Conservation (phyloP, 1,140 invertebrate genomes). For the Globodera ellingtonae region DNA sequence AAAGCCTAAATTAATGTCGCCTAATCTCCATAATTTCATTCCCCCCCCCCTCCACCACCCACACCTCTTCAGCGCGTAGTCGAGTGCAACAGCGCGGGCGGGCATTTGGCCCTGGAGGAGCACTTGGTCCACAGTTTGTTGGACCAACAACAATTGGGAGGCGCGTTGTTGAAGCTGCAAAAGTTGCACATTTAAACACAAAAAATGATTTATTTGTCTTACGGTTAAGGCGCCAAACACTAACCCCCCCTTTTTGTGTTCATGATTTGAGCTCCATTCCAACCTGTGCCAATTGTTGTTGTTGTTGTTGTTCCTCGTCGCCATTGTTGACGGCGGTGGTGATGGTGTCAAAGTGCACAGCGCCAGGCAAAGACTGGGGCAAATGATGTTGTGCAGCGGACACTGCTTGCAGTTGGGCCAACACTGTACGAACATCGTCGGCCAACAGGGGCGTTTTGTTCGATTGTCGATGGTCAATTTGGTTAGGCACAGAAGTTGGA, state of each 20-base stretch:
- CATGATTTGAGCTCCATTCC: background rate
- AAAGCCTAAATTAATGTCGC: no score
- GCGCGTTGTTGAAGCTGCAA: background rate
- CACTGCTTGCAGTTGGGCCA: background rate
- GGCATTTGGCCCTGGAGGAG: background rate
- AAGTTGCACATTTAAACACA: no score
- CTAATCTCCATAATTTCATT: no score
- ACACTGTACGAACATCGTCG: background rate
- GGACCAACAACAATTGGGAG: background rate
- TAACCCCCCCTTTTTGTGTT: no score
- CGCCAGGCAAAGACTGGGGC: background rate
- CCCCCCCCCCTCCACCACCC: no score
- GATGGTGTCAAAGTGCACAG: background rate
- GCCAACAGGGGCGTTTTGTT: background rate
- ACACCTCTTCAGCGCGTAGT: constrained; percentile 17
- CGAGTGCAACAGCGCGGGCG: background rate
- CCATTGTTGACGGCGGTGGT: no score
- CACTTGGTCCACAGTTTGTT: background rate
- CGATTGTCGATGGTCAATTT: no score
- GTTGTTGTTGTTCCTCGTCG: background rate
- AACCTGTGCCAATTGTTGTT: background rate
- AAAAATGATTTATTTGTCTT: no score
- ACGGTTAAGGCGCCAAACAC: no score
- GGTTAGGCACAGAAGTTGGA: no score
- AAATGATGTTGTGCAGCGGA: background rate